Evolutionary conservation across 2,888 invertebrate species (phyloP).

Genomic region (Pardosa pseudoannulata): DNA sequence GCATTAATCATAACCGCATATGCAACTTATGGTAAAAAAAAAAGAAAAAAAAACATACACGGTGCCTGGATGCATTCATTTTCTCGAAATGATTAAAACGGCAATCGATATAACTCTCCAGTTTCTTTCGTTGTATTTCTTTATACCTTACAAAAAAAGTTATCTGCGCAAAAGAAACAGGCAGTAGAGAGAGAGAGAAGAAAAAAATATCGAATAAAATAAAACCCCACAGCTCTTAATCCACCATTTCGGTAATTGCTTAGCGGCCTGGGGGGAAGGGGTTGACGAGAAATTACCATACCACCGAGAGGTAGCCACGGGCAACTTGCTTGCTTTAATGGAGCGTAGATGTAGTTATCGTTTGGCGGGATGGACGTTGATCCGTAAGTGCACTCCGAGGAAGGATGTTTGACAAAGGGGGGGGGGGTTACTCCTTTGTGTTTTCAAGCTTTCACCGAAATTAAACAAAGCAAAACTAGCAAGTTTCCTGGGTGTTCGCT

Average conservation of each 20-base stretch:
- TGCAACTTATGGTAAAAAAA: too few relatives aligned
- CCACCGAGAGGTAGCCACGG: background rate
- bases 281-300: constrained; percentile 11
- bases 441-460: background rate
- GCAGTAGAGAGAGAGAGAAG: background rate
- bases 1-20: too few relatives aligned
- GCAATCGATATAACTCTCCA: background rate
- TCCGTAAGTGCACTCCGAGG: background rate
- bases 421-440: too few relatives aligned
- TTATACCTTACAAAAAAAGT: background rate
- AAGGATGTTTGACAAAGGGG: background rate
- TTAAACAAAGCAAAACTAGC: background rate
- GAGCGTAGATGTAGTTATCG: constrained; percentile 26
- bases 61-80: too few relatives aligned
- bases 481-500: too few relatives aligned
- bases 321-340: constrained; percentile 36
- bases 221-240: constrained; percentile 37
- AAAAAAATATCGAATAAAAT: constrained; percentile 14
- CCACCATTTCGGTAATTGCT: constrained; percentile 46
- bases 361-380: background rate
- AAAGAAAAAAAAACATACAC: too few relatives aligned
- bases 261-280: background rate
- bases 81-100: background rate
- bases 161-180: background rate
- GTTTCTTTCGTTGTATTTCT: background rate